phyloP scores from a whole-genome alignment of 2,888 invertebrate genomes.

The Melanophora roralis region DNA sequence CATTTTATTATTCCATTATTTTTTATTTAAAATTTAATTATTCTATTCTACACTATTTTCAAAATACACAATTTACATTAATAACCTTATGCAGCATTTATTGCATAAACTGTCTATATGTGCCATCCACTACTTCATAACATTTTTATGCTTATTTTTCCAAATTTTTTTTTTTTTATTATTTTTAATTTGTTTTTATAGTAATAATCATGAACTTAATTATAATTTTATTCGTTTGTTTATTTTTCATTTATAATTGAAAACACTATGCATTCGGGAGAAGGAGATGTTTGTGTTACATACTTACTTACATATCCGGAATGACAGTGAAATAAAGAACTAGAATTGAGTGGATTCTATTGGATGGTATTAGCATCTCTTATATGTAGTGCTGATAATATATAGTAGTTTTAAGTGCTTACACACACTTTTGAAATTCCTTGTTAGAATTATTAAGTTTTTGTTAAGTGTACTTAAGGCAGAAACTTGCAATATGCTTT shows the following conservation, averaged over 20 bases:
- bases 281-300: not conserved
- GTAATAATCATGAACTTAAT: conserved; percentile 59
- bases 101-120: conserved; percentile 8
- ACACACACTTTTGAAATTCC: conserved; percentile 2
- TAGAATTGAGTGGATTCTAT: conserved; percentile 6
- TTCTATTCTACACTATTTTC: not conserved
- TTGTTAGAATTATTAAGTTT: conserved; percentile 24
- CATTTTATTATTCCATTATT: conserved; percentile 25
- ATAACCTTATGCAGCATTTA: not conserved
- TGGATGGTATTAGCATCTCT: conserved; percentile 9
- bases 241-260: conserved; percentile 35
- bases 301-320: not conserved
- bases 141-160: conserved; percentile 10
- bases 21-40: conserved; percentile 45
- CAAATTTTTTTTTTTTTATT: conserved; percentile 14
- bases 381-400: not conserved
- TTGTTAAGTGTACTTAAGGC: conserved; percentile 16
- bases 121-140: not conserved
- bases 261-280: not conserved
- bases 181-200: conserved; percentile 33
- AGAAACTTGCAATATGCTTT: conserved; percentile 26
- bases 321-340: not conserved
- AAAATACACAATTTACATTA: not conserved
- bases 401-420: conserved; percentile 14
- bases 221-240: conserved; percentile 23